Percentiles rank a stretch among this genome's conserved stretches.
Conservation (phyloP, 1,140 invertebrate species). For the Trinorchestia longiramus region DNA sequence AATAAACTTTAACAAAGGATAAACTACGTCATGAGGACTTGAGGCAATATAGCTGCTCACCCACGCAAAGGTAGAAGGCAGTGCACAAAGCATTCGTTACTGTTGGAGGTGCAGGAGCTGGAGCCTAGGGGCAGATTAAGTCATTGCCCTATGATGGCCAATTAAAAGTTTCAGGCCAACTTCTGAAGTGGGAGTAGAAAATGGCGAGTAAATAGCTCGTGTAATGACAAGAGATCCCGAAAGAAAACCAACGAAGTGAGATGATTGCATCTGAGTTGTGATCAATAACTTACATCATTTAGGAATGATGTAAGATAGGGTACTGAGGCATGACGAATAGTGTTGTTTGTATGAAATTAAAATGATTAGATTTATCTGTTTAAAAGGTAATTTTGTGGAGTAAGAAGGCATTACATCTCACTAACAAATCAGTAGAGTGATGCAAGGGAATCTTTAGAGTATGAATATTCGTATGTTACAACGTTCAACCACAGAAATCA, state of each 20-base stretch:
- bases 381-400: neutral
- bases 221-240: neutral
- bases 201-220: constrained; percentile 25
- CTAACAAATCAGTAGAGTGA: neutral
- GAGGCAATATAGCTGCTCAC: too few species aligned
- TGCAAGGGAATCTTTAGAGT: neutral
- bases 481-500: neutral
- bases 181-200: constrained; percentile 14
- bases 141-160: constrained; percentile 30
- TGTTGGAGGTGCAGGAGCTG: neutral
- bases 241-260: neutral
- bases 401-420: neutral
- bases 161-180: constrained; percentile 22
- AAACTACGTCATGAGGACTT: neutral
- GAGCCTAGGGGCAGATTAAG: constrained; percentile 16
- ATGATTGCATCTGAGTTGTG: neutral
- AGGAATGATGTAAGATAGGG: neutral
- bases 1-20: neutral
- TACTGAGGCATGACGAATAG: neutral
- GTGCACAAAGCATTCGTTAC: neutral
- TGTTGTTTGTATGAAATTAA: neutral
- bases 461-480: neutral
- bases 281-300: neutral
- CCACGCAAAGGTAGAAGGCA: neutral
- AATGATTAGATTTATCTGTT: neutral